Conservation (phyloP, 2,797 vertebrate species). For the Arrhamphus sclerolepis region DNA sequence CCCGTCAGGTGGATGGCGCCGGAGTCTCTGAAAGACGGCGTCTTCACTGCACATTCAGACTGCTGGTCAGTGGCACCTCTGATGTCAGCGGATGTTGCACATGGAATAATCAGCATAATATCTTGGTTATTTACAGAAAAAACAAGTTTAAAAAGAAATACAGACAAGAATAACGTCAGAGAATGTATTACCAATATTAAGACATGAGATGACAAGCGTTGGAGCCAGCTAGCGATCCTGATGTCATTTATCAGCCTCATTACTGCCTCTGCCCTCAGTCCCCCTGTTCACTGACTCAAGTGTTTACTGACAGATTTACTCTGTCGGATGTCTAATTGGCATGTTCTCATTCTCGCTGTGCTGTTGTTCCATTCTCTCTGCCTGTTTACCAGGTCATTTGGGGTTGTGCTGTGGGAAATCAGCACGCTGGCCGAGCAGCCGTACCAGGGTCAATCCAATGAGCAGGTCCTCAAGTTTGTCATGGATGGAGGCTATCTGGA, state of each 20-base stretch:
- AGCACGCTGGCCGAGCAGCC: slow-evolving; percentile 96
- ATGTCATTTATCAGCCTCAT: slow-evolving; percentile 23
- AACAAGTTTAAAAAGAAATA: too few species aligned
- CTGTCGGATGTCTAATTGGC: slow-evolving; percentile 37
- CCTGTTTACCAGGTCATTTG: slow-evolving; percentile 88
- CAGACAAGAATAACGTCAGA: slow-evolving; percentile 15
- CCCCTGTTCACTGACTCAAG: slow-evolving; percentile 11
- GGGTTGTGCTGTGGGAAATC: slow-evolving; percentile 97
- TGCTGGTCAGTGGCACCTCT: slow-evolving; percentile 88
- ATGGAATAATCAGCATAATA: not conserved
- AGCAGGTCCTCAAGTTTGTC: slow-evolving; percentile 97
- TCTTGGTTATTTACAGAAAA: not conserved
- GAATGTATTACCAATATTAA: slow-evolving; percentile 20
- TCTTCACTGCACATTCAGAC: slow-evolving; percentile 94
- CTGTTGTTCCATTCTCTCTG: slow-evolving; percentile 21
- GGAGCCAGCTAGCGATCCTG: not conserved
- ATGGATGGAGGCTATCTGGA: slow-evolving; percentile 96
- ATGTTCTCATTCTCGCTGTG: slow-evolving; percentile 37
- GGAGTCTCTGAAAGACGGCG: slow-evolving; percentile 94
- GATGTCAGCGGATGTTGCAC: not conserved
- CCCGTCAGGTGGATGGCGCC: slow-evolving; percentile 98
- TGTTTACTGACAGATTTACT: slow-evolving; percentile 36
- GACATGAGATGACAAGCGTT: not conserved
- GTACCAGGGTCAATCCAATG: slow-evolving; percentile 96
- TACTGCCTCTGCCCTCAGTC: not conserved